Evolutionary conservation across 2,888 invertebrate species (phyloP).

Genomic region (Conops quadrifasciatus): DNA sequence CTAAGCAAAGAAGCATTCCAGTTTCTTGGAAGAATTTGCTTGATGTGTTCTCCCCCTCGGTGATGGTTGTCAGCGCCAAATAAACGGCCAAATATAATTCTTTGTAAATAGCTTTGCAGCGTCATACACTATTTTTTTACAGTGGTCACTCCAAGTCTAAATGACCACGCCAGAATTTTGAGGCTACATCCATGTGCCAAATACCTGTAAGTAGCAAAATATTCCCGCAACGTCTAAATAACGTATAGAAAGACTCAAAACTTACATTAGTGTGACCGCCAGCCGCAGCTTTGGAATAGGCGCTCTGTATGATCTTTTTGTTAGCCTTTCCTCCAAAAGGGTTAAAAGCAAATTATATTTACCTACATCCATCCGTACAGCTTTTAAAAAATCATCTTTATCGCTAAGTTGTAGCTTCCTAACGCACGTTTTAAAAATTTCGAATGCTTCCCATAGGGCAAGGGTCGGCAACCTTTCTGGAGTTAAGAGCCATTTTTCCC

Average conservation of each 20-base stretch:
- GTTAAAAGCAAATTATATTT: background rate
- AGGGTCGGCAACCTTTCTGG: too few species aligned
- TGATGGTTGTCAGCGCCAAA: too few species aligned
- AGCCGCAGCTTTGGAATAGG: background rate
- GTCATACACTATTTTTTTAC: too few species aligned
- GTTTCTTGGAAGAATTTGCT: background rate
- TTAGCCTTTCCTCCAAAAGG: background rate
- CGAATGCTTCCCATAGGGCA: too few species aligned
- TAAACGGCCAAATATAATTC: too few species aligned
- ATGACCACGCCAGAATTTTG: too few species aligned
- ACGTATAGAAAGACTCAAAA: background rate
- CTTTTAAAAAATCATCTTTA: background rate
- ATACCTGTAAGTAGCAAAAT: background rate
- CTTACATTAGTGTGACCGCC: constrained; percentile 3
- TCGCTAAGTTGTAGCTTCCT: background rate
- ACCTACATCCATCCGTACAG: background rate
- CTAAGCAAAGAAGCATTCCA: background rate
- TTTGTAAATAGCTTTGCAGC: too few species aligned
- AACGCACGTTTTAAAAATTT: too few species aligned
- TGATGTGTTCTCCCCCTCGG: too few species aligned
- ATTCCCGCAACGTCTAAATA: background rate
- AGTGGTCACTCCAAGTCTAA: too few species aligned
- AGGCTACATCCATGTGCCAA: background rate
- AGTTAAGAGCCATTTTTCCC: too few species aligned
- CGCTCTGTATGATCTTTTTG: background rate